Evolutionary conservation across 2,113 vertebrate species (phyloP).

Genomic region (Neomonachus schauinslandi): DNA sequence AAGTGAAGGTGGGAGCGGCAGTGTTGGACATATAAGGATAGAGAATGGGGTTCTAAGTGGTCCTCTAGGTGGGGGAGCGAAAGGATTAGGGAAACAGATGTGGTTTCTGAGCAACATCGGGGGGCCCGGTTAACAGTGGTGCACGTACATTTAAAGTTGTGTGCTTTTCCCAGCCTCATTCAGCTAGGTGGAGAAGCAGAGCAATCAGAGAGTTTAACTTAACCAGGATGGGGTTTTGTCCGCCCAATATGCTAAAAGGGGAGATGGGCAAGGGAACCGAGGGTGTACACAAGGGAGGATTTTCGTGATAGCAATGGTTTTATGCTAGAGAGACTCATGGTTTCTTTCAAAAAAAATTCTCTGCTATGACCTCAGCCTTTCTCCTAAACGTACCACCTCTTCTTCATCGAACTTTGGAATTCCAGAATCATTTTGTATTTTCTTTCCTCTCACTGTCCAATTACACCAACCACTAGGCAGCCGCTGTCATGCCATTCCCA

Average conservation of each 20-base stretch:
- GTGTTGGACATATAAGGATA: not conserved
- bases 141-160: not conserved
- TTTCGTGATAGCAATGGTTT: not conserved
- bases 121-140: not conserved
- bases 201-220: not conserved
- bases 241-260: not conserved
- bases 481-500: not conserved
- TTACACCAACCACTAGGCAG: not conserved
- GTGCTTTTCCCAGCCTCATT: not conserved
- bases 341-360: not conserved
- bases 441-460: not conserved
- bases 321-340: not conserved
- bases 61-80: not conserved
- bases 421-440: not conserved
- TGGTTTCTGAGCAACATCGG: not conserved
- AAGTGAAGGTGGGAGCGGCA: not conserved
- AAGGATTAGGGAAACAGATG: not conserved
- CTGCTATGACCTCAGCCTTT: not conserved
- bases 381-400: not conserved
- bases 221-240: not conserved
- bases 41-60: not conserved
- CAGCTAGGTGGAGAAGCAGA: not conserved
- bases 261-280: not conserved
- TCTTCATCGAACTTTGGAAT: not conserved
- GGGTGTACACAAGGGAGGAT: not conserved